Evolutionary conservation across 2,113 vertebrate species (phyloP).

Genomic region (Sebastes schlegelii): DNA sequence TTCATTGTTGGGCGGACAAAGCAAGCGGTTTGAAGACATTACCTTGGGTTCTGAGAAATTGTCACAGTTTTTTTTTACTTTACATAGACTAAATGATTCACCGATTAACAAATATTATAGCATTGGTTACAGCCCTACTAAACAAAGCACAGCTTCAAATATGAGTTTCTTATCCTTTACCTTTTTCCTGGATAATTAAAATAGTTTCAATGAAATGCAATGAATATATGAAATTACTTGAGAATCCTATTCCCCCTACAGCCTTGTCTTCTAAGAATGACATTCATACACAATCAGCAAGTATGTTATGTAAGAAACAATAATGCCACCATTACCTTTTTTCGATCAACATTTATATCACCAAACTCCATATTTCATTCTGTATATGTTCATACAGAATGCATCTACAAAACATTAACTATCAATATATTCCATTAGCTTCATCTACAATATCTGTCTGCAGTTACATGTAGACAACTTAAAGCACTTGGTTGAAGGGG

Average conservation of each 20-base stretch:
- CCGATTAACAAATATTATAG: background rate
- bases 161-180: background rate
- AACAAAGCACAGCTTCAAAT: background rate
- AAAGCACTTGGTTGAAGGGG: background rate
- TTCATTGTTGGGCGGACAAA: background rate
- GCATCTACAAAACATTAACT: background rate
- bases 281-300: background rate
- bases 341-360: background rate
- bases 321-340: background rate
- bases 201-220: background rate
- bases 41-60: background rate
- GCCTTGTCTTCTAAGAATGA: background rate
- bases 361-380: background rate
- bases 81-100: background rate
- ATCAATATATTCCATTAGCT: background rate
- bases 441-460: background rate
- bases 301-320: background rate
- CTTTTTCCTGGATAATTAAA: background rate
- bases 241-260: no score
- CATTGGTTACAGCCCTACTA: background rate
- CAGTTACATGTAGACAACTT: background rate
- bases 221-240: background rate
- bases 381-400: background rate
- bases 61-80: background rate
- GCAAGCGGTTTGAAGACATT: background rate